phyloP scores from a whole-genome alignment of 2,797 vertebrate species.

The Threskiornis aethiopicus region DNA sequence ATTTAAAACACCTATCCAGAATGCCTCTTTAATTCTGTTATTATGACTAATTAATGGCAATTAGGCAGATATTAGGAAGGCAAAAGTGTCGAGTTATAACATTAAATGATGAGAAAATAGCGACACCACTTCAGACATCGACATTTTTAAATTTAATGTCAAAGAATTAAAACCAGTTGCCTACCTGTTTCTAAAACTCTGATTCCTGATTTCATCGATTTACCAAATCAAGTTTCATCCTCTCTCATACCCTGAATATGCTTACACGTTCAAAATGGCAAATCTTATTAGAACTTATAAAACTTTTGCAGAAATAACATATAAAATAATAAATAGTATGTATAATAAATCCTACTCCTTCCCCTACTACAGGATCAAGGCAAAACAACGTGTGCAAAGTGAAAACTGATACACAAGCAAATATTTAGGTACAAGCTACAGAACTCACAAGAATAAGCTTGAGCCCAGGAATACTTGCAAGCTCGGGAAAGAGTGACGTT shows the following conservation, averaged over 20 bases:
- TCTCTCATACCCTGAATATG: neutral
- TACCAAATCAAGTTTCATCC: neutral
- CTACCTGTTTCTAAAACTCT: neutral
- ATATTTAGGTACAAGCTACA: neutral
- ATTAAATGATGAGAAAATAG: neutral
- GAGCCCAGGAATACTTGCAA: neutral
- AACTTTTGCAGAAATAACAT: neutral
- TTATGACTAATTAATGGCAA: neutral
- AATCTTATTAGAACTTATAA: neutral
- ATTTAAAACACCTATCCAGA: neutral
- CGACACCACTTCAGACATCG: fast-evolving
- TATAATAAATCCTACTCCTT: neutral
- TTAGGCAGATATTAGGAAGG: neutral
- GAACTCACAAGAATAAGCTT: neutral
- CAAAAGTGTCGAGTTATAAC: neutral
- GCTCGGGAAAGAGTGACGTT: neutral
- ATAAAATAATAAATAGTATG: neutral
- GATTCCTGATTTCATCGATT: neutral
- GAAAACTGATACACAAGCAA: neutral
- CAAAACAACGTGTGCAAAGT: neutral
- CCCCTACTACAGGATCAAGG: neutral
- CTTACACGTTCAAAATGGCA: neutral
- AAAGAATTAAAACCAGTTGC: neutral
- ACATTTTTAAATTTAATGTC: neutral
- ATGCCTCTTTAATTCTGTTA: neutral